Base-by-base conservation (phyloP, 2,888 invertebrate genomes). In the Melanophora roralis region DNA sequence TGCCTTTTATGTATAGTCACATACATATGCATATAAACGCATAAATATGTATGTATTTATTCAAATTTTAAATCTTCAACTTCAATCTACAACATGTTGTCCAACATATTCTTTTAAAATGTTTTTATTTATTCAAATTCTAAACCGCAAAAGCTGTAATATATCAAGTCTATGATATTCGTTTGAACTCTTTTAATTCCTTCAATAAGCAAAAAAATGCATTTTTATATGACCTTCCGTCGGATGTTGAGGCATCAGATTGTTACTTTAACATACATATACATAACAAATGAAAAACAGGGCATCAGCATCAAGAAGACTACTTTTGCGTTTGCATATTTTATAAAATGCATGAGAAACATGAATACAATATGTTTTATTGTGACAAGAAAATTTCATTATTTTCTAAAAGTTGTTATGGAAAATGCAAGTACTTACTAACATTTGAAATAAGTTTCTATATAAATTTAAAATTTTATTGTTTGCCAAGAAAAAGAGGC, bases 361-460 rank as follows among this genome's bases (percentile, higher is more conserved):
- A 67, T 67, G 59, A 62, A 68, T 64, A 68, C 57, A 47, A 80
- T 76, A 76, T 80, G 76, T 80, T 80, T 80, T 80, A 80, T 80
- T 80, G 80, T 80, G 76, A 80, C 80, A 80, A 72, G 80, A 80
- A 80, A 80, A 80, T 80, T 80, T 80, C 76, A 80, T 80, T 80
- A 80, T 80, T 67, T 72, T 80, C 40, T 55, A 69, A 69, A 55
- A 60, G 12, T 72, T 76, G 64, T 80, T 57, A 68, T 68, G 49
- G 47, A 65, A 72, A 14, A 64, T 43, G 67, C 55, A 64, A 57
- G 51, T 64, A 60, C 55, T 49, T 64, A 60, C 55, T 49, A 68
- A 49, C 62, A 73, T 67, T 53, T 72, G 36, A 64, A 38, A 38
- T 49, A 47, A 45, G 12, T 34, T 32, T n/a, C n/a, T 14, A 8